Evolutionary conservation across 2,113 vertebrate species (phyloP).

Genomic region (Xenopus borealis): DNA sequence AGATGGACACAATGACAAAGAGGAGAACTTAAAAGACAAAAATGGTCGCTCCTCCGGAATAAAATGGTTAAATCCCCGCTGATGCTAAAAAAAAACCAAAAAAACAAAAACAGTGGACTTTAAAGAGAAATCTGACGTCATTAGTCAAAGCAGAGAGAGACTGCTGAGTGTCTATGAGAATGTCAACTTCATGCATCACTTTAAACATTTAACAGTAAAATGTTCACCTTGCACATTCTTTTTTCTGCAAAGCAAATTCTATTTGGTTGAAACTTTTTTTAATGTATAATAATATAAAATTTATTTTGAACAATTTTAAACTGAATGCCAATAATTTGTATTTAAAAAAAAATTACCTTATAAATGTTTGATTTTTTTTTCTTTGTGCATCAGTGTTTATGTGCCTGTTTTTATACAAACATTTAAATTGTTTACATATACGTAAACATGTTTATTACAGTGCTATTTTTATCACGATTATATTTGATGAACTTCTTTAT

Average conservation of each 20-base stretch:
- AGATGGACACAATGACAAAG: conserved; percentile 70
- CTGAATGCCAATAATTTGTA: not conserved
- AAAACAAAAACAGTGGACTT: conserved; percentile 31
- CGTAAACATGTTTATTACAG: no score
- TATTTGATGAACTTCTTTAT: no score
- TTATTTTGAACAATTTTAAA: conserved; percentile 42
- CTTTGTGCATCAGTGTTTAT: no score
- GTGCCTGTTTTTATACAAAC: no score
- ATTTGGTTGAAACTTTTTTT: conserved; percentile 50
- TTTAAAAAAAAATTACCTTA: conserved; percentile 1
- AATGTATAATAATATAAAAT: conserved; percentile 56
- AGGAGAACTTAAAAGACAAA: conserved; percentile 67
- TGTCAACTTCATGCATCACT: conserved; percentile 46
- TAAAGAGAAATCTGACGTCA: conserved; percentile 38
- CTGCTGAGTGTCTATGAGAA: conserved; percentile 50
- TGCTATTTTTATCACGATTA: no score
- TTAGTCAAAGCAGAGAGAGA: conserved; percentile 53
- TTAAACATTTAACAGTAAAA: conserved; percentile 46
- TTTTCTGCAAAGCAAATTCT: conserved; percentile 37
- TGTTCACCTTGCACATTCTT: conserved; percentile 52
- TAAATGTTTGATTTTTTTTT: not conserved
- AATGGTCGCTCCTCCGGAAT: conserved; percentile 58
- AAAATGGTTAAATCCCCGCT: conserved; percentile 86
- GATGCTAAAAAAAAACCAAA: conserved; percentile 61
- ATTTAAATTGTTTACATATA: no score